phyloP scores from a whole-genome alignment of 1,140 invertebrate species.

The Amphibalanus amphitrite region DNA sequence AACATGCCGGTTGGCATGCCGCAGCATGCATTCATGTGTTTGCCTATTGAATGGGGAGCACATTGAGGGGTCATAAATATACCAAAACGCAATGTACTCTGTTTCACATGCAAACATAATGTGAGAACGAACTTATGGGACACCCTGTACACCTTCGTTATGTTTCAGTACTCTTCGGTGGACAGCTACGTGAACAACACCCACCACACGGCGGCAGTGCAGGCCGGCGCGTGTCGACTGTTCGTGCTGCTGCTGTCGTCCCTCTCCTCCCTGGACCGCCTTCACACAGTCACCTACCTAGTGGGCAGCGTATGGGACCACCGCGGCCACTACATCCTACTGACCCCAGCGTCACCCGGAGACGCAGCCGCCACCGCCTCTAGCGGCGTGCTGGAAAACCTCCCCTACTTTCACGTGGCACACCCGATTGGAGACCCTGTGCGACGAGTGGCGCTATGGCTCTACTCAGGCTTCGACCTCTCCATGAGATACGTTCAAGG shows the following conservation, averaged over 20 bases:
- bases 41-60: no score
- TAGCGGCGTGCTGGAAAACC: not conserved
- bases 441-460: not conserved
- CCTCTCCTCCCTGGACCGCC: not conserved
- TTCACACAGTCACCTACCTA: not conserved
- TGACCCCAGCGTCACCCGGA: not conserved
- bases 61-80: no score
- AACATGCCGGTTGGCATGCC: no score
- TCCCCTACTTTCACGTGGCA: not conserved
- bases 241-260: not conserved
- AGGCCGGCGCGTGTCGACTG: not conserved
- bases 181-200: not conserved
- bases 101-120: no score
- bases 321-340: not conserved
- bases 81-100: no score
- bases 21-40: no score
- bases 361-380: not conserved
- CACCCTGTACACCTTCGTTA: no score
- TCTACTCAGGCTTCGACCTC: not conserved
- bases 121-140: no score
- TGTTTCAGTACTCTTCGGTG: not conserved
- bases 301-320: slow-evolving; percentile 1
- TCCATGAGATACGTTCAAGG: not conserved
- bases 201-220: not conserved
- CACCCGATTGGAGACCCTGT: not conserved